phyloP scores from a whole-genome alignment of 2,888 invertebrate genomes.

The Xylota sylvarum region DNA sequence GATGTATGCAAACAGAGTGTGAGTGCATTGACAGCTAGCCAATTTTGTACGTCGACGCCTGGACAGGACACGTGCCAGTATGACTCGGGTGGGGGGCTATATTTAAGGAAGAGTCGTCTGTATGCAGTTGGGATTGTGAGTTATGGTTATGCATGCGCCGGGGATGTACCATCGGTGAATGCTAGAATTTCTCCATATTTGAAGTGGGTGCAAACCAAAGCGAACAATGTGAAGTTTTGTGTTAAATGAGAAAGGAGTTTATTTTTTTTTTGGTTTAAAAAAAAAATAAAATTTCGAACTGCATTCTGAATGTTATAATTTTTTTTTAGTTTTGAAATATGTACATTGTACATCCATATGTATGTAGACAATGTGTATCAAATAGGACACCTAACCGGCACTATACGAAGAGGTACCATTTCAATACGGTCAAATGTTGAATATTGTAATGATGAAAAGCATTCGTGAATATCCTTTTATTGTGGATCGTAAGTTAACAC shows the following conservation, averaged over 20 bases:
- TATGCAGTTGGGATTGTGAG: slow-evolving; percentile 87
- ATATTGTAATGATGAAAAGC: too few relatives aligned
- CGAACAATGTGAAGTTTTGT: slow-evolving; percentile 82
- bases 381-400: too few relatives aligned
- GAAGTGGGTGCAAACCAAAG: slow-evolving; percentile 86
- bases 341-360: too few relatives aligned
- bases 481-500: too few relatives aligned
- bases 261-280: slow-evolving; percentile 10
- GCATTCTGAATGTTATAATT: background rate
- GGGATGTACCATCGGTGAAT: slow-evolving; percentile 86
- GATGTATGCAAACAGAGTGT: slow-evolving; percentile 83
- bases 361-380: too few relatives aligned
- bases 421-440: too few relatives aligned
- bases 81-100: slow-evolving; percentile 87
- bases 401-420: too few relatives aligned
- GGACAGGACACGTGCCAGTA: slow-evolving; percentile 86
- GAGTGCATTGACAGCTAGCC: slow-evolving; percentile 78
- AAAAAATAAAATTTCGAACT: slow-evolving; percentile 26
- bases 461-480: too few relatives aligned
- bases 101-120: slow-evolving; percentile 84
- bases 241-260: slow-evolving; percentile 58
- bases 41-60: slow-evolving; percentile 85
- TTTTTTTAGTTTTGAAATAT: too few relatives aligned
- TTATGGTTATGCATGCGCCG: slow-evolving; percentile 86
- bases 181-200: slow-evolving; percentile 86